Percentiles rank a stretch among this genome's conserved stretches.
Conservation (phyloP, 2,113 vertebrate species). For the Pygoscelis antarcticus region DNA sequence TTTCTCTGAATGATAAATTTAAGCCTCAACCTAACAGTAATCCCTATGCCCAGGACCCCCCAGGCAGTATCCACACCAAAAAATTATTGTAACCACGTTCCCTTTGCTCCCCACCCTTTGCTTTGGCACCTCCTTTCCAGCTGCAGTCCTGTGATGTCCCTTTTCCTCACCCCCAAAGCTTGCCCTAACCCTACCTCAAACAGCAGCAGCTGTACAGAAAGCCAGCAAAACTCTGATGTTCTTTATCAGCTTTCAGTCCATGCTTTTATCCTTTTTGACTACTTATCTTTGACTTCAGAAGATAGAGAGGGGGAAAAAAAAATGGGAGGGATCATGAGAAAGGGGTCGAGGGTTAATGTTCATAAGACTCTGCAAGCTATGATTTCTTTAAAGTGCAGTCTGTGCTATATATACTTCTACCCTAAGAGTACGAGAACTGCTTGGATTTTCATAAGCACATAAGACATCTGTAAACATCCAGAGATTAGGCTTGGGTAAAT, state of each 20-base stretch:
- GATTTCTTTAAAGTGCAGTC: not conserved
- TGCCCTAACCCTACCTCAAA: not conserved
- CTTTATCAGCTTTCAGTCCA: conserved; percentile 24
- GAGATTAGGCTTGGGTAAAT: conserved; percentile 39
- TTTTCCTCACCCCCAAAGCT: not conserved
- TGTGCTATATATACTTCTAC: not conserved
- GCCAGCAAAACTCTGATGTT: not conserved
- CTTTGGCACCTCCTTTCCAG: not conserved
- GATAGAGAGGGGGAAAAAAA: not conserved
- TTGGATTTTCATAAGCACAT: conserved; percentile 26
- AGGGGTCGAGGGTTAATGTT: not conserved
- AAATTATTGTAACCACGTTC: not conserved
- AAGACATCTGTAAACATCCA: conserved; percentile 37
- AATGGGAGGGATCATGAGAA: not conserved
- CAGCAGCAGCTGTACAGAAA: not conserved
- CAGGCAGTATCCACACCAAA: not conserved
- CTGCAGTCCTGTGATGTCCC: not conserved
- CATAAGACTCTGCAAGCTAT: not conserved
- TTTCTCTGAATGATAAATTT: not conserved
- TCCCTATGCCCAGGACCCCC: not conserved
- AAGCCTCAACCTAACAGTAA: not conserved
- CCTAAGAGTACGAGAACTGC: not conserved
- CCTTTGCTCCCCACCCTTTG: not conserved
- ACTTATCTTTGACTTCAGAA: conserved; percentile 18
- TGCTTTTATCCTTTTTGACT: conserved; percentile 12